Evolutionary conservation across 2,113 vertebrate species (phyloP), one percentile per base, ranked within the genome.

Genomic region (Petromus typicus): DNA sequence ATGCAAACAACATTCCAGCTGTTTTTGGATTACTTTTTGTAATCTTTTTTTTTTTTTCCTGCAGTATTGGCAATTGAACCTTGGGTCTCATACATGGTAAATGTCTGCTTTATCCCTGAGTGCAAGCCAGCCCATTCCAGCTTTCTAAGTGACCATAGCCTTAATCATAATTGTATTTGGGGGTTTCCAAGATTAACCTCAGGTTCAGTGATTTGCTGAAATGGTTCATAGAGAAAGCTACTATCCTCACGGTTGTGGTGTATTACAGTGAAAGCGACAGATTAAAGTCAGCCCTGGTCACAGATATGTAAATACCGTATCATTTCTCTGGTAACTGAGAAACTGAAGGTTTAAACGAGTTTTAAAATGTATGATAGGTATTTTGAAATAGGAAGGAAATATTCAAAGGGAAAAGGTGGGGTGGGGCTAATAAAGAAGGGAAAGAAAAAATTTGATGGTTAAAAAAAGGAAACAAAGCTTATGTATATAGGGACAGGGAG

Each of bases 241-340:
- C 54, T 95, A 45, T n/a, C 37, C 3, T 57, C 40, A 34, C 73
- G 37, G 57, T 48, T 76, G n/a, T 82, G 18, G 45, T 59, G 64
- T 66, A 57, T 87, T 48, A 66, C 48, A 66, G 37, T 66, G 59
- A 95, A 83, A 88, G 51, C 48, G 25, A 82, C 1, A 82, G 57
- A 57, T 64, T 87, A 80, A 95, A 91, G 37, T 95, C 45, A 81
- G 67, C 37, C 82, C 51, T 76, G 83, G 57, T 51, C 48, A 51
- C 10, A 51, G 48, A 51, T 51, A 10, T 51, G 48, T 51, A 51
- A 10, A 51, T 51, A 51, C 48, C 48, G 10, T 51, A 51, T 51
- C 48, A 51, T 51, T 51, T 51, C 48, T 51, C 48, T 51, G 48
- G 48, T 51, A 51, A n/a, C n/a, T 51, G 48, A 51, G 48, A 51